Evolutionary conservation across 2,797 vertebrate species (phyloP).

Genomic region (Leptodactylus fallax): DNA sequence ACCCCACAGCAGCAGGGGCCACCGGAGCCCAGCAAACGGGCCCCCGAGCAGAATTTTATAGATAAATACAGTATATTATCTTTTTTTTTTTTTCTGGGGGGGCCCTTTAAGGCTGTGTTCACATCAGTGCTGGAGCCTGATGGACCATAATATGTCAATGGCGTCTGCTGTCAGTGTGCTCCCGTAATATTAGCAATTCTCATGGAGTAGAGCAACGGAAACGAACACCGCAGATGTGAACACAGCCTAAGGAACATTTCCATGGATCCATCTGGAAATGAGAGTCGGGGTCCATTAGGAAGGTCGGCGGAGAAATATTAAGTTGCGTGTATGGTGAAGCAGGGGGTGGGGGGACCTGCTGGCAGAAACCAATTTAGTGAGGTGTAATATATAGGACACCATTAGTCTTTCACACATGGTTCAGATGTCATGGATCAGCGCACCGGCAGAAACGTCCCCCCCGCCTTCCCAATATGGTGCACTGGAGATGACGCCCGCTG

Average conservation of each 20-base stretch:
- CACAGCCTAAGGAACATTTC: neutral
- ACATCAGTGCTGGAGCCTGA: too few relatives aligned
- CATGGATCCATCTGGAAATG: neutral
- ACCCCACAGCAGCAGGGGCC: too few relatives aligned
- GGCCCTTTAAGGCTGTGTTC: too few relatives aligned
- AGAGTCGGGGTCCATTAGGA: neutral
- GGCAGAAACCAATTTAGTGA: conserved; percentile 29
- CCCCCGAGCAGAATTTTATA: too few relatives aligned
- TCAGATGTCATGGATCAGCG: conserved; percentile 20
- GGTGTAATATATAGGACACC: conserved; percentile 1
- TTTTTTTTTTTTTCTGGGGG: too few relatives aligned
- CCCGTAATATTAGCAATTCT: too few relatives aligned
- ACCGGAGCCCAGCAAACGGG: too few relatives aligned
- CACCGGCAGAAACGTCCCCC: neutral
- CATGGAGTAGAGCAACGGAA: too few relatives aligned
- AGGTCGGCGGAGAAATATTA: neutral
- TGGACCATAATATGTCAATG: too few relatives aligned
- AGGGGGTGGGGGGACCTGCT: neutral
- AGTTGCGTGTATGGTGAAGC: neutral
- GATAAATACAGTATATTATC: too few relatives aligned
- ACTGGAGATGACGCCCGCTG: conserved; percentile 27
- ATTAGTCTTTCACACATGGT: neutral
- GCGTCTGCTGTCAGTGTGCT: too few relatives aligned
- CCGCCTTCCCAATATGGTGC: conserved; percentile 20
- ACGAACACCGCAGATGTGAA: too few relatives aligned